A percentile compares a stretch with the other conserved stretches of the same genome.
phyloP scores from a whole-genome alignment of 1,140 invertebrate species.

The Zaprionus nigranus region DNA sequence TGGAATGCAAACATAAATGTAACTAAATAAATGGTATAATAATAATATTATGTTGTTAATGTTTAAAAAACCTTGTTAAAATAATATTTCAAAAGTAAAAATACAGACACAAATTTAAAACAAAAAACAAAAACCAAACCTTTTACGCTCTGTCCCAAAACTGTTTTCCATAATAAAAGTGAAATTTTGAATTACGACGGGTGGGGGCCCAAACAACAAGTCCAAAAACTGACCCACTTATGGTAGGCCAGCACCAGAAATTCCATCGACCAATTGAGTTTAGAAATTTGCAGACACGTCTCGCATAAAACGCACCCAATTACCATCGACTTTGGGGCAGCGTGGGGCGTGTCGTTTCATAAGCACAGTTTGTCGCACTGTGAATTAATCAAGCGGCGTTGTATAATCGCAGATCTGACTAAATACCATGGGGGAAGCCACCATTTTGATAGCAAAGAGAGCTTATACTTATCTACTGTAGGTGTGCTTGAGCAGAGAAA shows the following conservation, averaged over 20 bases:
- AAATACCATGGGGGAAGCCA: not conserved
- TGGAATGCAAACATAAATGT: conserved; percentile 65
- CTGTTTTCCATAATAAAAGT: conserved; percentile 60
- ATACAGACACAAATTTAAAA: conserved; percentile 51
- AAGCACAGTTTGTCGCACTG: conserved; percentile 31
- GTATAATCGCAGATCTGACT: conserved; percentile 13
- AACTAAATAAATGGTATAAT: conserved; percentile 75
- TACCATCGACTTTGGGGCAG: conserved; percentile 53
- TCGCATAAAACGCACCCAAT: conserved; percentile 67
- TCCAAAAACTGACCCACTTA: conserved; percentile 68
- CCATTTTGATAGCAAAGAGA: not conserved
- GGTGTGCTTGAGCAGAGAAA: too few relatives aligned
- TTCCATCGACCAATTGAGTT: conserved; percentile 76
- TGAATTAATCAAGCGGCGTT: conserved; percentile 47
- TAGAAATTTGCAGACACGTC: conserved; percentile 70
- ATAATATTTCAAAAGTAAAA: conserved; percentile 82
- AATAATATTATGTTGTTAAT: conserved; percentile 83
- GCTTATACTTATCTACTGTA: not conserved
- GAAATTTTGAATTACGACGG: conserved; percentile 73
- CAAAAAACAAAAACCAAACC: not conserved
- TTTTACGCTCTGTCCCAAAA: not conserved
- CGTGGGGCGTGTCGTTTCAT: conserved; percentile 56
- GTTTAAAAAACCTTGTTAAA: conserved; percentile 82
- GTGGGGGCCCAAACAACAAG: conserved; percentile 10
- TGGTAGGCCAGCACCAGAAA: conserved; percentile 47